A percentile compares a stretch with the other conserved stretches of the same genome.
These are phyloP conservation scores for Drosophila fungiperda DNA, from an alignment of 2,888 invertebrate genomes.

Conservation along the genomic window DNA sequence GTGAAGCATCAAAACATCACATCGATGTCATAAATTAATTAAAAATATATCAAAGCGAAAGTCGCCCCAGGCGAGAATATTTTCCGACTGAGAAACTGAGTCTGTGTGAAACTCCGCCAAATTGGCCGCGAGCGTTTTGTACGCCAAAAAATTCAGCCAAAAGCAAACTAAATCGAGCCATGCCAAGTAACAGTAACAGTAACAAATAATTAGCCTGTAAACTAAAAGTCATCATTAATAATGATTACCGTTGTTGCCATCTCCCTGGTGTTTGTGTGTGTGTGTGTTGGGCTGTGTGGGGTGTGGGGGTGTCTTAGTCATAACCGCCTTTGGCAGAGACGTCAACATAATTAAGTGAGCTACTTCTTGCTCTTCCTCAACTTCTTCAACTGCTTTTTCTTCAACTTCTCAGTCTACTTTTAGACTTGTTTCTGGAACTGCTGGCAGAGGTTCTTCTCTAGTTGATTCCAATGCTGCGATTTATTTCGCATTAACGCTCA, in stretches of 20 bases:
- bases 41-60: conserved; percentile 71
- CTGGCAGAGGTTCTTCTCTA: conserved; percentile 38
- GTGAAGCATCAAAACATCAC: conserved; percentile 62
- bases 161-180: conserved; percentile 13
- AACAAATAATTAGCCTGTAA: conserved; percentile 81
- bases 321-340: conserved; percentile 61
- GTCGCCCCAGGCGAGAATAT: conserved; percentile 38
- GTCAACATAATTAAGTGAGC: conserved; percentile 78
- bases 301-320: conserved; percentile 15
- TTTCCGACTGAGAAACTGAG: neutral
- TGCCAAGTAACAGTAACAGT: conserved; percentile 56
- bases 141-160: conserved; percentile 1
- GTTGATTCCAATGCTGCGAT: conserved; percentile 68
- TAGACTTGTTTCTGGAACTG: conserved; percentile 32
- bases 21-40: conserved; percentile 74
- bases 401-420: conserved; percentile 8
- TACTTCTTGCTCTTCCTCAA: conserved; percentile 26
- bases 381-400: conserved; percentile 14
- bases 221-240: conserved; percentile 81
- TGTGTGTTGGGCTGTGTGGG: too few relatives aligned
- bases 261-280: conserved; percentile 11
- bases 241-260: conserved; percentile 71
- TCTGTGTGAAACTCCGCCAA: neutral
- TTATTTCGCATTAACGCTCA: conserved; percentile 81
- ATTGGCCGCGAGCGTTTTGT: conserved; percentile 13